These are phyloP conservation scores for Anniella stebbinsi DNA, from an alignment of 2,797 vertebrate genomes.

Conservation along the genomic window DNA sequence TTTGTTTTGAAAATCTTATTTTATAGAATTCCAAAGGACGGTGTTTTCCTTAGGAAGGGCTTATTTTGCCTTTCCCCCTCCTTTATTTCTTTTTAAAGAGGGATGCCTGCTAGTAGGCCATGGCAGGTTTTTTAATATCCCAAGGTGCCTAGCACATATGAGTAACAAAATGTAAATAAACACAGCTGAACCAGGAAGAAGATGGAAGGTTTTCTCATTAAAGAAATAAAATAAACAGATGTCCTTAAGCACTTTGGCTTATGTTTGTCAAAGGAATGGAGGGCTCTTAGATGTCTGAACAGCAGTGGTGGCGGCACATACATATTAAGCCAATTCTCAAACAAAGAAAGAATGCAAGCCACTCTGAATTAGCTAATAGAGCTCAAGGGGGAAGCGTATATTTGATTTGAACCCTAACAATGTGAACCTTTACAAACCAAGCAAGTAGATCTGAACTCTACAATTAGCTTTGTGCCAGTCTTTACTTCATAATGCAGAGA, in stretches of 20 bases:
- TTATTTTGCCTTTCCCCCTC: constrained; percentile 54
- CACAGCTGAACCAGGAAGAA: constrained; percentile 84
- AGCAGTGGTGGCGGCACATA: constrained; percentile 60
- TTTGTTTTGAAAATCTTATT: constrained; percentile 85
- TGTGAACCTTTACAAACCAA: constrained; percentile 56
- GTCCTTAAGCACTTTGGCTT: constrained; percentile 85
- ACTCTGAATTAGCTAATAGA: constrained; percentile 77
- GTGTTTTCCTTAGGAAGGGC: constrained; percentile 81
- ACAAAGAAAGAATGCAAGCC: constrained; percentile 62
- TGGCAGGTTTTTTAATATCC: constrained; percentile 69
- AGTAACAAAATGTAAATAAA: constrained; percentile 85
- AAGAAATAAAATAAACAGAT: constrained; percentile 89
- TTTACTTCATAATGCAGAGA: constrained; percentile 71
- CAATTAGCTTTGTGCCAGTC: constrained; percentile 76
- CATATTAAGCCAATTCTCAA: constrained; percentile 75
- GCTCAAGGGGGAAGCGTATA: constrained; percentile 71
- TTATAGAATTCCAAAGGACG: constrained; percentile 81
- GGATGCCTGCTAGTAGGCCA: constrained; percentile 68
- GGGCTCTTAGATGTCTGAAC: constrained; percentile 78
- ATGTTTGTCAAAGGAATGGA: constrained; percentile 83
- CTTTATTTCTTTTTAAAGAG: constrained; percentile 57
- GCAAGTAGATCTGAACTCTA: constrained; percentile 26
- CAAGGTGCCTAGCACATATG: constrained; percentile 79
- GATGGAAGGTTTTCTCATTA: constrained; percentile 86
- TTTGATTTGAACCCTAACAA: constrained; percentile 80